Evolutionary conservation across 2,113 vertebrate species (phyloP).

Genomic region (Elachura formosa): DNA sequence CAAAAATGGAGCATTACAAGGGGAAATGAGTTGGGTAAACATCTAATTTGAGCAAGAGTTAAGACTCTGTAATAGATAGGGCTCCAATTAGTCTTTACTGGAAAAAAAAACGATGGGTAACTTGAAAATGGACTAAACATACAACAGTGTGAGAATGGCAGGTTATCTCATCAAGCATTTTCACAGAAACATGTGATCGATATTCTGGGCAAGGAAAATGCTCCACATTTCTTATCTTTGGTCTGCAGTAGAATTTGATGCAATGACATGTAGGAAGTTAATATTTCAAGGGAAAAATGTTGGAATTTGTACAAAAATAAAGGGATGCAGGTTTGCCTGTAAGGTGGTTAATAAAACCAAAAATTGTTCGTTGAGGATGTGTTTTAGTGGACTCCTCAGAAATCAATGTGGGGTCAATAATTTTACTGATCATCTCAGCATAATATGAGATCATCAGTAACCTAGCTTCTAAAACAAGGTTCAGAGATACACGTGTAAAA

Average conservation of each 20-base stretch:
- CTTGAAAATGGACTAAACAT: neutral
- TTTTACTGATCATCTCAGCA: neutral
- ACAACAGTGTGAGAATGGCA: neutral
- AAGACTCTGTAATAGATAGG: neutral
- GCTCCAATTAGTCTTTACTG: neutral
- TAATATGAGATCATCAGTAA: no score
- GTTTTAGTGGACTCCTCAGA: neutral
- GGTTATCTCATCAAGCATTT: neutral
- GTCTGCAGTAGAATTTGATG: neutral
- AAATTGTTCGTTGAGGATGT: neutral
- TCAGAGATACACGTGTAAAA: neutral
- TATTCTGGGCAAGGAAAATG: neutral
- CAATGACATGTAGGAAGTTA: neutral
- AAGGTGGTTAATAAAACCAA: neutral
- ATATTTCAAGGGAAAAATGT: neutral
- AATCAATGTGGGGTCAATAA: neutral
- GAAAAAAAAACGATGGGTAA: neutral
- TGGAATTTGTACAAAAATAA: neutral
- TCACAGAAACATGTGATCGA: neutral
- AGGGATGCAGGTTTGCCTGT: accelerated
- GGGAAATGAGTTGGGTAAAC: neutral
- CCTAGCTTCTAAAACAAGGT: neutral
- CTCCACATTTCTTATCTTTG: neutral
- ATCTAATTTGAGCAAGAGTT: neutral
- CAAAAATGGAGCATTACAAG: neutral